Evolutionary conservation across 2,113 vertebrate genomes (phyloP), one percentile per base, ranked within the genome.

Genomic region (Myodes glareolus): DNA sequence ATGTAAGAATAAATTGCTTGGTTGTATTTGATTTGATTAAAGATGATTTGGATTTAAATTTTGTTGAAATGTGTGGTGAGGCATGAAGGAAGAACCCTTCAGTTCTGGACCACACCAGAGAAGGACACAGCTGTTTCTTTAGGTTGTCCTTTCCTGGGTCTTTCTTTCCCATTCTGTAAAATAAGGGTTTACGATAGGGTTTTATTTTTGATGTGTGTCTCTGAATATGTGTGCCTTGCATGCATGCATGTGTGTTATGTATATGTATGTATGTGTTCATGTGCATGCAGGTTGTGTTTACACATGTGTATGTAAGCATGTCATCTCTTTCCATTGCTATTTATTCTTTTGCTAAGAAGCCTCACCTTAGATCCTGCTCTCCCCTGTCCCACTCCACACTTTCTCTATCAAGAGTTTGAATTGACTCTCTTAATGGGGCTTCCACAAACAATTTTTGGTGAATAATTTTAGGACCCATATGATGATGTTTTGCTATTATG

Each of bases 1-100:
- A 61, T 65, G n/a, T 77, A 39, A 84, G 94, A 86, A 77, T 55
- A 85, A 89, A 47, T 61, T 45, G 47, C 84, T 96, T 73, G 39
- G 47, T 29, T 58, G 68, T 11, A 85, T 3, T 3, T 45, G 36
- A 63, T 27, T 21, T 36, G 89, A 42, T 73, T 72, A 75, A 91
- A 80, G 5, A 9, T 77, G 21, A 36, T 52, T 17, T 73, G n/a
- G 13, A 39, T 82, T 77, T 39, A 72, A 16, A 19, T 42, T 65
- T 10, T 3, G 5, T 27, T 91, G 16, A 95, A 61, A 47, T 88
- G 27, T 68, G 5, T 85, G 21, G 19, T 23, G 25, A 86, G 11
- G 31, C 3, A 33, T 50, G 31, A 23, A 50, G 10, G 31, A 70
- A 68, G 65, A 50, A 3, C 45, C 10, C 33, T n/a, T 70, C 45